Evolutionary conservation across 2,113 vertebrate genomes (phyloP).

Genomic region (Prinia subflava): DNA sequence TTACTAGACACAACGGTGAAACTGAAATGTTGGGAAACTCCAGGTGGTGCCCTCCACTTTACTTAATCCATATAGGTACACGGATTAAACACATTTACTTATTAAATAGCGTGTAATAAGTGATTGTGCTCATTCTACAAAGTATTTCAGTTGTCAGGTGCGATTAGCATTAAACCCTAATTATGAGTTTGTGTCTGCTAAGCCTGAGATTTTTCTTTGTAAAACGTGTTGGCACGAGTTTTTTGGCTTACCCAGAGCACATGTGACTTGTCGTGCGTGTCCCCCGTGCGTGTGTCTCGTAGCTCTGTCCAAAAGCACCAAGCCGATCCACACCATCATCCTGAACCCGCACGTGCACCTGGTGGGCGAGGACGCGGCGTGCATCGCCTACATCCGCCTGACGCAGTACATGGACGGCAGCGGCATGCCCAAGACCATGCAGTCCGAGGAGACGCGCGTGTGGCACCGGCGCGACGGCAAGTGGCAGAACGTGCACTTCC

Average conservation of each 20-base stretch:
- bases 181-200: background rate
- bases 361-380: slow-evolving; percentile 93
- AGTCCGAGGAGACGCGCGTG: slow-evolving; percentile 94
- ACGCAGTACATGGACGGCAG: slow-evolving; percentile 90
- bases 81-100: background rate
- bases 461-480: slow-evolving; percentile 96
- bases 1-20: background rate
- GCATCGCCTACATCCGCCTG: slow-evolving; percentile 93
- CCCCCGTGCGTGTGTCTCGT: background rate
- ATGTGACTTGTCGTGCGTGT: background rate
- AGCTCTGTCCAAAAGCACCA: slow-evolving; percentile 90
- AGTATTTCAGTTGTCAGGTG: background rate
- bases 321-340: slow-evolving; percentile 93
- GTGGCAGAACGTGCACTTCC: slow-evolving; percentile 98
- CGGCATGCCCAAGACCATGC: slow-evolving; percentile 92
- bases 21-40: background rate
- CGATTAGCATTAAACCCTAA: background rate
- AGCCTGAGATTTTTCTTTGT: background rate
- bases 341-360: slow-evolving; percentile 96
- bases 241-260: background rate
- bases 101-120: no score
- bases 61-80: fast-evolving
- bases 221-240: background rate
- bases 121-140: background rate
- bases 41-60: background rate